Conservation (phyloP, 1,140 invertebrate species). For the Zaprionus africanus region DNA sequence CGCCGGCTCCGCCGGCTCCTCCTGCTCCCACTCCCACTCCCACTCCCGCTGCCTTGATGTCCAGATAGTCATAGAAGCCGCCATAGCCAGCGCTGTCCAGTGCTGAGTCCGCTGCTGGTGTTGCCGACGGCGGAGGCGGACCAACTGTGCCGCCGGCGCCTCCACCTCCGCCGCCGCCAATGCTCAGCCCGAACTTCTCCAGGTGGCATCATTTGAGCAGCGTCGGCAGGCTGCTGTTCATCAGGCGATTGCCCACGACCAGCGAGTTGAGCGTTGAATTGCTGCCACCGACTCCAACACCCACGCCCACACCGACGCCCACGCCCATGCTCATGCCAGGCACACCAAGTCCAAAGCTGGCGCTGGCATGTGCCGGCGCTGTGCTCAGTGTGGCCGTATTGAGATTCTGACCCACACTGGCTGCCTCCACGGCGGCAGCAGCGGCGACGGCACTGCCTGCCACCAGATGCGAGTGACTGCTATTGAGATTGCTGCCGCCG, state of each 20-base stretch:
- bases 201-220: conserved; percentile 84
- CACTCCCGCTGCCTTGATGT: conserved; percentile 57
- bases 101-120: conserved; percentile 54
- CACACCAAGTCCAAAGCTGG: conserved; percentile 67
- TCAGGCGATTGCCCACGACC: conserved; percentile 79
- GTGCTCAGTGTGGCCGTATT: conserved; percentile 67
- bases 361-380: conserved; percentile 59
- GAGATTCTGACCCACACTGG: conserved; percentile 58
- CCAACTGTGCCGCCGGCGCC: conserved; percentile 14
- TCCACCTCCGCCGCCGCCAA: conserved; percentile 47
- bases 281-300: conserved; percentile 67
- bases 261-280: conserved; percentile 75
- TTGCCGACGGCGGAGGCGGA: conserved; percentile 65
- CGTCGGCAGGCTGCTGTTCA: conserved; percentile 78
- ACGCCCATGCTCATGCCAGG: conserved; percentile 65
- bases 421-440: conserved; percentile 23
- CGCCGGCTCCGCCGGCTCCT: conserved; percentile 52
- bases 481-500: conserved; percentile 51
- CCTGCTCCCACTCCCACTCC: conserved; percentile 16
- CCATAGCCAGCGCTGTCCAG: conserved; percentile 58
- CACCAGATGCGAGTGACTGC: conserved; percentile 42
- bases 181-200: conserved; percentile 77
- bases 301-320: conserved; percentile 65
- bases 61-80: conserved; percentile 68
- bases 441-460: background rate